phyloP scores from a whole-genome alignment of 2,113 vertebrate species.

The Melanerpes formicivorus region DNA sequence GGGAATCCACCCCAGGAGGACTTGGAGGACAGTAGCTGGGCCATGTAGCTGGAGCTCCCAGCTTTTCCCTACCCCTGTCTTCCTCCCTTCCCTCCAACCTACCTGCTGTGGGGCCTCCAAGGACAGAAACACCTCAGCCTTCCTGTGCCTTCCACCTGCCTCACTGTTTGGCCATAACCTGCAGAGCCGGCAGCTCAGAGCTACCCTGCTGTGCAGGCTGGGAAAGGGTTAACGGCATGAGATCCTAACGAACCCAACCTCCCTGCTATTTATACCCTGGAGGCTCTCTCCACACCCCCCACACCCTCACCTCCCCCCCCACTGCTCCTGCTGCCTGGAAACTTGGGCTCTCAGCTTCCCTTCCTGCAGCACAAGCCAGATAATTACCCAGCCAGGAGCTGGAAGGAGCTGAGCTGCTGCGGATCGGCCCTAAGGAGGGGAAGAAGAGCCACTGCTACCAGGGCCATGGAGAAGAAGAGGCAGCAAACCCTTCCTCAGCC shows the following conservation, averaged over 20 bases:
- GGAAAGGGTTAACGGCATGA: constrained; percentile 30
- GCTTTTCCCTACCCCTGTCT: accelerated
- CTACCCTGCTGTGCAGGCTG: neutral
- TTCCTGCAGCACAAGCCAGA: neutral
- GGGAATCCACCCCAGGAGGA: neutral
- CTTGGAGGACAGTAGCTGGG: neutral
- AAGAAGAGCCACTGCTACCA: neutral
- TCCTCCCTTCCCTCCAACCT: neutral
- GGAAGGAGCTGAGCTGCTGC: neutral
- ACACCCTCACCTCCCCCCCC: neutral
- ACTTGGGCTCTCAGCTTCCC: constrained; percentile 1
- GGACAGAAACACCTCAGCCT: neutral
- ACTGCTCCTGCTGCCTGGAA: constrained; percentile 38
- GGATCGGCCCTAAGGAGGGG: neutral
- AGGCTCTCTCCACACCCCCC: neutral
- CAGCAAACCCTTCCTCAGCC: neutral
- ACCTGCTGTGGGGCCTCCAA: accelerated
- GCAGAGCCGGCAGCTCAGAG: neutral
- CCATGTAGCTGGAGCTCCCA: neutral
- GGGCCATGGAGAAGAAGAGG: neutral
- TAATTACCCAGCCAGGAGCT: constrained; percentile 23
- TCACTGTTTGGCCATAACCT: accelerated
- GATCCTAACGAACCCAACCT: neutral
- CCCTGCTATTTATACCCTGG: constrained; percentile 64
- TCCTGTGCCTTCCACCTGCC: neutral